Percentiles rank a stretch among this genome's conserved stretches.
Conservation (phyloP, 2,113 vertebrate species). For the Dendropsophus ebraccatus region DNA sequence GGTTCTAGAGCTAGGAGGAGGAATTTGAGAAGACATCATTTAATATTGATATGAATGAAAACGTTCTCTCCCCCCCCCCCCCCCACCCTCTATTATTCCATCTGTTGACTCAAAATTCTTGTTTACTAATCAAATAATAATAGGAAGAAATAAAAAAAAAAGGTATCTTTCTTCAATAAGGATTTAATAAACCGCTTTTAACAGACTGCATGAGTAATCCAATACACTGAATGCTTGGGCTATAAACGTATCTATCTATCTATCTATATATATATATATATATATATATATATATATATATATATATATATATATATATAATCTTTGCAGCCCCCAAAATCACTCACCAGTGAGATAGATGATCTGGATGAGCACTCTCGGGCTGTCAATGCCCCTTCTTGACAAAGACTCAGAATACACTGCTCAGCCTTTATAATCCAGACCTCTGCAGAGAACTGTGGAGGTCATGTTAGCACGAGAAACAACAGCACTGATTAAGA, state of each 20-base stretch:
- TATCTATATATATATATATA: too few species aligned
- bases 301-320: background rate
- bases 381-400: conserved; percentile 15
- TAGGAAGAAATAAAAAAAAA: too few species aligned
- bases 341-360: conserved; percentile 52
- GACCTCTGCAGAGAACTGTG: conserved; percentile 34
- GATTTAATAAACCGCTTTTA: too few species aligned
- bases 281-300: background rate
- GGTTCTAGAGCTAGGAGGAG: background rate
- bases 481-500: conserved; percentile 21
- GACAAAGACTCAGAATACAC: conserved; percentile 2
- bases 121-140: too few species aligned
- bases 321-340: background rate
- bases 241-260: too few species aligned
- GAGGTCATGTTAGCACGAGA: conserved; percentile 41
- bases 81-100: too few species aligned
- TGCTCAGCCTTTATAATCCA: conserved; percentile 55
- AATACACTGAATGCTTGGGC: too few species aligned
- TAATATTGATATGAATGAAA: conserved; percentile 18
- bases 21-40: conserved; percentile 24
- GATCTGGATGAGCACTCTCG: conserved; percentile 23
- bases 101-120: too few species aligned
- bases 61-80: conserved; percentile 4
- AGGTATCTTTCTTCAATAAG: too few species aligned
- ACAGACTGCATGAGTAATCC: too few species aligned